Conservation (phyloP, 2,888 invertebrate species). For the Syrista parreyssii region DNA sequence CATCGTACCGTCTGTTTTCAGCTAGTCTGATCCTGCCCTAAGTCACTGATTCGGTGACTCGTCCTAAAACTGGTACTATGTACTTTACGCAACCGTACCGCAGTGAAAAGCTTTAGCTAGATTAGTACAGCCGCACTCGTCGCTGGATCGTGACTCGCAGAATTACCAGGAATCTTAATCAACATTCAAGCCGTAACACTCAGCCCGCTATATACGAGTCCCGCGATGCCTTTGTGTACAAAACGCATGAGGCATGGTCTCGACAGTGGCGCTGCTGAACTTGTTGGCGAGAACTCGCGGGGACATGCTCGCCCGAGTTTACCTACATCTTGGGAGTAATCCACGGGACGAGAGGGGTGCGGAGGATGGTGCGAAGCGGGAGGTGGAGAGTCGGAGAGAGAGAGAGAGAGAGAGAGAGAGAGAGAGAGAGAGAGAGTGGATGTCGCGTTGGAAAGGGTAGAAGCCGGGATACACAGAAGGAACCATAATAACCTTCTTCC, state of each 20-base stretch:
- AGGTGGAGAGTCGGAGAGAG: constrained; percentile 8
- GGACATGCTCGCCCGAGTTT: constrained; percentile 32
- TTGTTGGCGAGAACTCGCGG: constrained; percentile 13
- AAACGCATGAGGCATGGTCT: constrained; percentile 4
- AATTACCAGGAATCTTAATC: constrained; percentile 1
- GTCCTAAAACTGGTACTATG: background rate
- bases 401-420: constrained; percentile 3
- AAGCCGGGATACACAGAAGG: constrained; percentile 6
- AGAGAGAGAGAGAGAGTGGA: constrained; percentile 10
- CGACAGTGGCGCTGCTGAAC: constrained; percentile 10
- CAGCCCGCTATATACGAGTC: background rate
- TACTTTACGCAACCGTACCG: background rate
- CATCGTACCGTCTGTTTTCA: no score
- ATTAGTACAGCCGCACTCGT: background rate
- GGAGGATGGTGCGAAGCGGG: constrained; percentile 3
- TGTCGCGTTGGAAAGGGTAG: constrained; percentile 4
- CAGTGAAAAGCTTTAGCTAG: background rate
- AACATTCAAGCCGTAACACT: background rate
- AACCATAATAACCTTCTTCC: constrained; percentile 38
- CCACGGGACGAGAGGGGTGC: constrained; percentile 10
- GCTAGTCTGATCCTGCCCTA: no score
- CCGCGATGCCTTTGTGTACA: constrained; percentile 5
- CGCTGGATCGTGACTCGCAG: background rate
- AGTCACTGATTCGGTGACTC: background rate
- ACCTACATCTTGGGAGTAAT: constrained; percentile 43